Percentiles rank a stretch among this genome's conserved stretches.
Conservation (phyloP, 2,888 invertebrate genomes). For the Zelleria hepariella region DNA sequence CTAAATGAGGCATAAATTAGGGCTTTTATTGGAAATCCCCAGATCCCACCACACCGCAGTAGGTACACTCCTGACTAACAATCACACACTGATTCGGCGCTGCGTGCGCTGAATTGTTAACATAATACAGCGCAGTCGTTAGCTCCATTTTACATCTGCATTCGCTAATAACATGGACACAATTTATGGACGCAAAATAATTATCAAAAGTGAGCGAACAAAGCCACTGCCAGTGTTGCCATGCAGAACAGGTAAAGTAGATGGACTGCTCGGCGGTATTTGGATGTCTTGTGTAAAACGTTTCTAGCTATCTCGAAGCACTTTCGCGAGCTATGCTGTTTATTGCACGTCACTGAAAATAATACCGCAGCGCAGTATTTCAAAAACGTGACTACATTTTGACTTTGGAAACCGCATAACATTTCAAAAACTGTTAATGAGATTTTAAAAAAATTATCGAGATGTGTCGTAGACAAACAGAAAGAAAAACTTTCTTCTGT, state of each 20-base stretch:
- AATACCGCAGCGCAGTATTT: too few species aligned
- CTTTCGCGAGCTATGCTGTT: too few species aligned
- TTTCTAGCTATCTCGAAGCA: too few species aligned
- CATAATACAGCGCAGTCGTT: neutral
- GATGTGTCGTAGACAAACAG: neutral
- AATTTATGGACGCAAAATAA: conserved; percentile 10
- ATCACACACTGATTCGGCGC: neutral
- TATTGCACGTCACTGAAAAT: too few species aligned
- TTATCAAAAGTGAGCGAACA: conserved; percentile 9
- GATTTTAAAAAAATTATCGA: too few species aligned
- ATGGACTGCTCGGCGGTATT: neutral
- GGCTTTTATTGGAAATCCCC: neutral
- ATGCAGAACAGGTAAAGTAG: neutral
- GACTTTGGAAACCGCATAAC: too few species aligned
- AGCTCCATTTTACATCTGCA: conserved; percentile 4
- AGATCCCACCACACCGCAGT: neutral
- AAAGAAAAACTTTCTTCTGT: neutral
- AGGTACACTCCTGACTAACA: neutral
- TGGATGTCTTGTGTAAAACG: neutral
- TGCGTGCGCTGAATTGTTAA: neutral
- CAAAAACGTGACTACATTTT: too few species aligned
- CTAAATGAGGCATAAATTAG: neutral
- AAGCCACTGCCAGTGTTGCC: conserved; percentile 7
- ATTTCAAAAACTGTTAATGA: too few species aligned
- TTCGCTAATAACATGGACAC: conserved; percentile 1